A percentile compares a stretch with the other conserved stretches of the same genome.
These are phyloP conservation scores for Carduelis carduelis DNA, from an alignment of 2,797 vertebrate genomes.

Conservation along the genomic window DNA sequence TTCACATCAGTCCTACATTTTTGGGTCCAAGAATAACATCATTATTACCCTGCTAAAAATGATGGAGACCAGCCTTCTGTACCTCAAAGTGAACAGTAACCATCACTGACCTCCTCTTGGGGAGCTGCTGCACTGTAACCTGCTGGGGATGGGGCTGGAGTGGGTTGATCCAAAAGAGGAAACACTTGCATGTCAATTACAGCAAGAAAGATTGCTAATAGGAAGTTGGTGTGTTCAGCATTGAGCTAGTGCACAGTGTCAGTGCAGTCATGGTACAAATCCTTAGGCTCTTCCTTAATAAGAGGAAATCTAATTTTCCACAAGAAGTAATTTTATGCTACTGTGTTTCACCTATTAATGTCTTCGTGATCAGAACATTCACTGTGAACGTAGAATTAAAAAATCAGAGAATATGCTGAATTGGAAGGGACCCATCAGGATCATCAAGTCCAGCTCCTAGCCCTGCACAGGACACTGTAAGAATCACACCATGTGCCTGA, in stretches of 20 bases:
- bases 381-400: neutral
- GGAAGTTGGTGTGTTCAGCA: neutral
- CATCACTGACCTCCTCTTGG: neutral
- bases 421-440: neutral
- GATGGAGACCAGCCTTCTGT: neutral
- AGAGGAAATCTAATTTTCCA: neutral
- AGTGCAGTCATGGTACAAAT: accelerated
- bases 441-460: neutral
- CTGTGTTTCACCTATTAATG: neutral
- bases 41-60: neutral
- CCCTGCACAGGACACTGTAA: neutral
- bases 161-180: neutral
- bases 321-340: neutral
- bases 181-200: neutral
- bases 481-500: neutral
- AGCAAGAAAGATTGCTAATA: neutral
- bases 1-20: neutral
- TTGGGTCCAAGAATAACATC: neutral
- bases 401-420: neutral
- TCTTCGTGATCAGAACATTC: neutral
- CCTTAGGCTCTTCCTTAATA: neutral
- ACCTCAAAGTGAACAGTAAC: neutral
- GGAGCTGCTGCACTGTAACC: neutral
- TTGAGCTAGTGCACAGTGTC: neutral
- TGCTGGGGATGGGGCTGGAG: neutral